Percentiles rank a stretch among this genome's conserved stretches.
Conservation (phyloP, 2,797 vertebrate genomes). For the Scarus forsteni region DNA sequence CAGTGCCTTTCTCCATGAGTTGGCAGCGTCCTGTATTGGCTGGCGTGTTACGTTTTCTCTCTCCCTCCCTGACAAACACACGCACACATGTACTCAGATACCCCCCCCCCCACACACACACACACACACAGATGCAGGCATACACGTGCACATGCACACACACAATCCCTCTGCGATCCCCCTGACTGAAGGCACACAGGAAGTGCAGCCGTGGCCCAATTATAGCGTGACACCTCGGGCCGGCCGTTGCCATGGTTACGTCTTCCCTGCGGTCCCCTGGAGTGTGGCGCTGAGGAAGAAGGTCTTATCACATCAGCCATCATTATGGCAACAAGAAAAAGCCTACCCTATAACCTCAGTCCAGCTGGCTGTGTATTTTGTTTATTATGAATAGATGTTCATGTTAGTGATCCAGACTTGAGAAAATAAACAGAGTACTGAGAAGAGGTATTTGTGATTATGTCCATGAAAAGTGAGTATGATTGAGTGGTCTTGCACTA, state of each 20-base stretch:
- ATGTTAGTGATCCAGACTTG: constrained; percentile 49
- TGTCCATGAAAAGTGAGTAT: constrained; percentile 66
- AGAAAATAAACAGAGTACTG: constrained; percentile 46
- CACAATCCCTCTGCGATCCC: constrained; percentile 81
- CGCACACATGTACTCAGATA: constrained; percentile 40
- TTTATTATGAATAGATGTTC: constrained; percentile 54
- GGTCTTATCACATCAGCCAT: constrained; percentile 92
- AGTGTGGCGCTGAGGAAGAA: constrained; percentile 89
- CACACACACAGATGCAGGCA: constrained; percentile 50
- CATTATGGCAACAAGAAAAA: constrained; percentile 86
- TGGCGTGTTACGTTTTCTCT: constrained; percentile 79
- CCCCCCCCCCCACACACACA: constrained; percentile 60
- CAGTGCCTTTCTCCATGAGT: constrained; percentile 80
- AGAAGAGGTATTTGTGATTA: constrained; percentile 45
- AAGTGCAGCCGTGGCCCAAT: constrained; percentile 90
- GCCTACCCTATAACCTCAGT: constrained; percentile 72
- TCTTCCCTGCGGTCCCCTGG: constrained; percentile 88
- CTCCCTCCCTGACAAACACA: constrained; percentile 78
- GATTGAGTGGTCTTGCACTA: constrained; percentile 68
- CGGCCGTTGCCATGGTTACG: constrained; percentile 94
- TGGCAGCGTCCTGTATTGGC: constrained; percentile 82
- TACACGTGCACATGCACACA: constrained; percentile 52
- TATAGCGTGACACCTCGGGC: constrained; percentile 90
- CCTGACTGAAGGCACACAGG: constrained; percentile 86
- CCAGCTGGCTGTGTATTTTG: constrained; percentile 65